Percentiles rank a stretch among this genome's conserved stretches.
phyloP scores from a whole-genome alignment of 2,797 vertebrate genomes.

The Gambelia wislizenii region DNA sequence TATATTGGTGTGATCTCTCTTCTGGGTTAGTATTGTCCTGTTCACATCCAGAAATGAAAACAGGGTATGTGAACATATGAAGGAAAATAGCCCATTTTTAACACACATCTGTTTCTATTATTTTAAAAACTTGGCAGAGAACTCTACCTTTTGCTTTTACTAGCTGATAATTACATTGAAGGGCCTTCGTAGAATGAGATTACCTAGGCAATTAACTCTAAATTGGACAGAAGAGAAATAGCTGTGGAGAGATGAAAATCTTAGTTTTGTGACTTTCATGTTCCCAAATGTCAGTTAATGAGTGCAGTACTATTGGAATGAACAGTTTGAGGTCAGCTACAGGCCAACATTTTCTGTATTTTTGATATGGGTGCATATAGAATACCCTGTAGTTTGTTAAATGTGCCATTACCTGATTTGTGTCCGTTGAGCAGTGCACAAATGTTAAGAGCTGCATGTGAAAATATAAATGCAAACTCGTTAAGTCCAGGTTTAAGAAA shows the following conservation, averaged over 20 bases:
- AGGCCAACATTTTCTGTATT: conserved; percentile 31
- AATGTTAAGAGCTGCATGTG: neutral
- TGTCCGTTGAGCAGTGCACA: conserved; percentile 15
- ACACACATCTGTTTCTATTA: conserved; percentile 3
- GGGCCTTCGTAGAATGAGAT: conserved; percentile 67
- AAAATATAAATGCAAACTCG: conserved; percentile 12
- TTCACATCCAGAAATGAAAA: conserved; percentile 39
- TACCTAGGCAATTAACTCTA: conserved; percentile 65
- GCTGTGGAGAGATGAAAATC: conserved; percentile 42
- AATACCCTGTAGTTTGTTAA: conserved; percentile 25
- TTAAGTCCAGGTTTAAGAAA: neutral
- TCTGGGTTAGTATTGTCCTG: conserved; percentile 23
- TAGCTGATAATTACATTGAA: conserved; percentile 66
- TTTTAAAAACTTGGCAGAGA: conserved; percentile 42
- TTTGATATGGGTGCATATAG: neutral
- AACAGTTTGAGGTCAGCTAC: conserved; percentile 7
- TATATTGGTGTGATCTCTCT: conserved; percentile 52
- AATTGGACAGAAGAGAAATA: conserved; percentile 68
- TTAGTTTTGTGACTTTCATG: conserved; percentile 19
- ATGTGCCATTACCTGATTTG: neutral
- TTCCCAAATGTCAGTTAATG: conserved; percentile 45
- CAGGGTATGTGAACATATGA: neutral
- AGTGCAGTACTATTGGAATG: conserved; percentile 41
- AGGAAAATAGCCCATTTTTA: neutral
- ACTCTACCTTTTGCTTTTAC: conserved; percentile 57